Base-by-base conservation (phyloP, 2,113 vertebrate genomes). In the Takifugu bimaculatus region DNA sequence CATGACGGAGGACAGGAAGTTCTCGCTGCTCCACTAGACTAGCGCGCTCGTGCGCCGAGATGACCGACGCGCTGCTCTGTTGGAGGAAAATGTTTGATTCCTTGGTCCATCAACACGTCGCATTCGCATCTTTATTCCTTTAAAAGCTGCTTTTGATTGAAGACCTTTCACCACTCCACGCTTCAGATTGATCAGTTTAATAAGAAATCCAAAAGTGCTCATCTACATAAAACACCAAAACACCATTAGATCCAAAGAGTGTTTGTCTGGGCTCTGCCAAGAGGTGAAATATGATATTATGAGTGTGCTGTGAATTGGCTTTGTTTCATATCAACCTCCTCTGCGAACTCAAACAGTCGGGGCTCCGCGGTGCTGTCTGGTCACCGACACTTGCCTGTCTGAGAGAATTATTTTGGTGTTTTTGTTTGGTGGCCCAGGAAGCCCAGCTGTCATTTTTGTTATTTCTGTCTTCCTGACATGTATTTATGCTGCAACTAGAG, bases 321-420 rank as follows among this genome's bases (percentile, higher is more conserved):
- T 5, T 57, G 63, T 68, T 60, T 65, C 26, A 13, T 60, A 60
- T 50, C 65, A 47, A 62, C 48, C 45, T 39, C 43, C 57, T 61
- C 76, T 50, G 13, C 14, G 65, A 77, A 51, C 54, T 6, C 44
- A 68, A 63, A 80, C 78, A 77, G 60, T 63, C 72, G 62, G 63
- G 70, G 65, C 10, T 47, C 49, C 61, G n/a, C n/a, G 60, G 42
- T 49, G 43, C 49, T 60, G 48, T 43, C 39, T 65, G 53, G 27
- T 60, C 27, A 7, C 29, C 50, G 72, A 73, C 68, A 68, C 74
- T 52, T 72, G 49, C 51, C 66, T 50, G 74, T 68, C 57, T 20
- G 65, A 29, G 55, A 62, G 52, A 70, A 61, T 69, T 64, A 42
- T 54, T 61, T 69, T 35, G 65, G 65, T 63, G 48, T 65, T 50